Evolutionary conservation across 1,140 invertebrate species (phyloP).

Genomic region (Coptotermes formosanus): DNA sequence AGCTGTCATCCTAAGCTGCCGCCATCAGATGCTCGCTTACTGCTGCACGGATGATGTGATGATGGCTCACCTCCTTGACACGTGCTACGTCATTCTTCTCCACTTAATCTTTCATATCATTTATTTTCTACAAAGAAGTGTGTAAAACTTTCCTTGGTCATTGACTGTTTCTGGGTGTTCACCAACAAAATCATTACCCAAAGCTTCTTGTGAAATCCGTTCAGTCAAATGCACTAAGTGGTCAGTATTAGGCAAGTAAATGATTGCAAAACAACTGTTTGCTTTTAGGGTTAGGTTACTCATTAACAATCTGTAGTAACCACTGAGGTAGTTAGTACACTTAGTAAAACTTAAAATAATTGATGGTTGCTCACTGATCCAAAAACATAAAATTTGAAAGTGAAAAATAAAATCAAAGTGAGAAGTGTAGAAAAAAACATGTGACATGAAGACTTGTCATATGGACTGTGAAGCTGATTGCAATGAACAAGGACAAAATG

Average conservation of each 20-base stretch:
- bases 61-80: conserved; percentile 4
- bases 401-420: background rate
- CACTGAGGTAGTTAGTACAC: background rate
- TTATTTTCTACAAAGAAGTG: background rate
- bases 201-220: background rate
- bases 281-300: background rate
- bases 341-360: background rate
- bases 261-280: background rate
- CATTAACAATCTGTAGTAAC: background rate
- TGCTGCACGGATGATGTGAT: background rate
- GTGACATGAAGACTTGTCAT: background rate
- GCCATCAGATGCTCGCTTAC: background rate
- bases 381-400: background rate
- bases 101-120: background rate
- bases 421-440: background rate
- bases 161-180: background rate
- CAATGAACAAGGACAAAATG: background rate
- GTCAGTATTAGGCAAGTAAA: background rate
- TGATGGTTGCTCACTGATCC: background rate
- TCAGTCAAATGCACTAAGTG: background rate
- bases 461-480: background rate
- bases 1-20: conserved; percentile 13
- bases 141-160: background rate
- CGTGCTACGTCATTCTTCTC: background rate
- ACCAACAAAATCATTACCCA: background rate